phyloP scores from a whole-genome alignment of 2,113 vertebrate genomes.

The Ranitomeya variabilis region DNA sequence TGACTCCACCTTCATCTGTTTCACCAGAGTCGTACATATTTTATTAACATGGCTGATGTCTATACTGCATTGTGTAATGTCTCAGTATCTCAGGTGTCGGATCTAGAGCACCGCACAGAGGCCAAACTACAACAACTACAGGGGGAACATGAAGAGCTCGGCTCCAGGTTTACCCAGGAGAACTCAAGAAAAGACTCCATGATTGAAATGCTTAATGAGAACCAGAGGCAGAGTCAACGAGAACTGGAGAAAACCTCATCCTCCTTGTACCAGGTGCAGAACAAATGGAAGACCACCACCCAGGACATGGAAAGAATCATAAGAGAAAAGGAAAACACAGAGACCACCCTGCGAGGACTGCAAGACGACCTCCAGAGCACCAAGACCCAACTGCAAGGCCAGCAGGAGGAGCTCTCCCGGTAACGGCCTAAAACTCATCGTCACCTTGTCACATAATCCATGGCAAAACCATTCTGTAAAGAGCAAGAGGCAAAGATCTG shows the following conservation, averaged over 20 bases:
- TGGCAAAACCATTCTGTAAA: too few relatives aligned
- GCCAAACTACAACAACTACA: neutral
- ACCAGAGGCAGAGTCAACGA: neutral
- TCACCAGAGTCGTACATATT: too few relatives aligned
- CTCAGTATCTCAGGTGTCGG: neutral
- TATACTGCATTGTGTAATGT: neutral
- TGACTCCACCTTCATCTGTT: too few relatives aligned
- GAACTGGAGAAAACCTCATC: neutral
- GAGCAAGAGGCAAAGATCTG: too few relatives aligned
- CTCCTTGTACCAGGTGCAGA: neutral
- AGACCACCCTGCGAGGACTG: neutral
- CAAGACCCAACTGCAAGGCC: neutral
- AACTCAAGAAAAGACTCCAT: neutral
- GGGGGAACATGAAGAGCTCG: neutral
- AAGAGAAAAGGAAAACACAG: neutral
- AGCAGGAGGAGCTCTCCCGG: neutral
- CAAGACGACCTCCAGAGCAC: neutral
- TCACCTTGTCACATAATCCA: too few relatives aligned
- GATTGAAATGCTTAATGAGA: neutral
- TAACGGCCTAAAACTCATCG: neutral
- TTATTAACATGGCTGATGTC: too few relatives aligned
- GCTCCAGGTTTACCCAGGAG: neutral
- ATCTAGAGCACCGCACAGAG: neutral
- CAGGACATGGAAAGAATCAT: neutral
- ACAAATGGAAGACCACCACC: neutral